phyloP scores from a whole-genome alignment of 37 sponge, comb jelly and placozoan genomes.

The Aphrocallistes beatrix region DNA sequence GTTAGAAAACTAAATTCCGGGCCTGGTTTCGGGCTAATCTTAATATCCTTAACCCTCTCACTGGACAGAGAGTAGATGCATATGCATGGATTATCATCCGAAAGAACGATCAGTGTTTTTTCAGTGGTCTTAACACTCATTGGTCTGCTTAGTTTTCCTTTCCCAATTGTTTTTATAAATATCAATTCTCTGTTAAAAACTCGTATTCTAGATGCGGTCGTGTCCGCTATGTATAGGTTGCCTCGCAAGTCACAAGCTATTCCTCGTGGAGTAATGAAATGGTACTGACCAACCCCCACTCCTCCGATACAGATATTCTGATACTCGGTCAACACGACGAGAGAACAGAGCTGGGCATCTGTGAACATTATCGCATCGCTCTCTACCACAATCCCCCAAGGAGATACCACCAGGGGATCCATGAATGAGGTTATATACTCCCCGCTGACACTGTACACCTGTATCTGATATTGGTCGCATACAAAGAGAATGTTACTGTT shows the following conservation, averaged over 20 bases:
- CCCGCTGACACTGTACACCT: not conserved
- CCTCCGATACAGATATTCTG: not conserved
- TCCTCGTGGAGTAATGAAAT: not conserved
- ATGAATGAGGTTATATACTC: not conserved
- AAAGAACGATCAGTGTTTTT: not conserved
- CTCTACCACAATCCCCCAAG: not conserved
- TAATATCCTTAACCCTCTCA: not conserved
- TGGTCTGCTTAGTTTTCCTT: not conserved
- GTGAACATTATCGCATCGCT: not conserved
- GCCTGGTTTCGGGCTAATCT: not conserved
- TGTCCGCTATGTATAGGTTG: not conserved
- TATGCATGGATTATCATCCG: not conserved
- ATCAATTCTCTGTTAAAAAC: not conserved
- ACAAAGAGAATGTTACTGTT: not conserved
- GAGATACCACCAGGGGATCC: not conserved
- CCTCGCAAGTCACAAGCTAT: not conserved
- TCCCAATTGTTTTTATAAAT: not conserved
- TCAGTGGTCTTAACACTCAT: not conserved
- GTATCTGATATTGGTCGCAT: not conserved
- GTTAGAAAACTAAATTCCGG: not conserved
- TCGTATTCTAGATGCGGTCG: not conserved
- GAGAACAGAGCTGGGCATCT: constrained; percentile 11
- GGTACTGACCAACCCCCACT: not conserved
- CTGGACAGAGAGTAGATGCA: not conserved
- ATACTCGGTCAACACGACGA: not conserved